Conservation (phyloP, 2,797 vertebrate species). For the Perodicticus potto region DNA sequence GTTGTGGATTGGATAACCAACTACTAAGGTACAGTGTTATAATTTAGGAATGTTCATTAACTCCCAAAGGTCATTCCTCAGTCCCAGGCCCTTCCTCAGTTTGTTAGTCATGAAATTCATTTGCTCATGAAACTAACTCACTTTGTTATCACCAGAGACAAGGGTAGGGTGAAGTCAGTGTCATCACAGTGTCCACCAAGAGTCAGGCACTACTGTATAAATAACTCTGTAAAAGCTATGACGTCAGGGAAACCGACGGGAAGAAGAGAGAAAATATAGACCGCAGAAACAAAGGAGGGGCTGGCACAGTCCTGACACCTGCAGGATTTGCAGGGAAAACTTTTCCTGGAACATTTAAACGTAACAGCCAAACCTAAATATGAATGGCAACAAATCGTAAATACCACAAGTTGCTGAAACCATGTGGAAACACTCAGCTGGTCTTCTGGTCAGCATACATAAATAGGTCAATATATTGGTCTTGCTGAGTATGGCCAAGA, state of each 20-base stretch:
- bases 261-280: neutral
- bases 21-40: neutral
- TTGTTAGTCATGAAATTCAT: neutral
- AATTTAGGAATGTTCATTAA: neutral
- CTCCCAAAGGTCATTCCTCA: neutral
- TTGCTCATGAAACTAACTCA: neutral
- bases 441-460: neutral
- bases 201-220: neutral
- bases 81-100: neutral
- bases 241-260: neutral
- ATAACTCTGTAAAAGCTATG: neutral
- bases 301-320: neutral
- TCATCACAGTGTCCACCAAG: neutral
- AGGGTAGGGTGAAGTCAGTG: neutral
- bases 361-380: constrained; percentile 52
- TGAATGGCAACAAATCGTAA: constrained; percentile 64
- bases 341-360: neutral
- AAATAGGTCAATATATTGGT: neutral
- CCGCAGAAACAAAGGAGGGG: neutral
- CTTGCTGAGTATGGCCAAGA: neutral
- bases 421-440: constrained; percentile 50
- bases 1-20: neutral
- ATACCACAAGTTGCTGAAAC: constrained; percentile 33
- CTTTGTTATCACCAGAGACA: constrained; percentile 5
- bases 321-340: constrained; percentile 15